Evolutionary conservation across 2,113 vertebrate species (phyloP).

Genomic region (Clarias gariepinus): DNA sequence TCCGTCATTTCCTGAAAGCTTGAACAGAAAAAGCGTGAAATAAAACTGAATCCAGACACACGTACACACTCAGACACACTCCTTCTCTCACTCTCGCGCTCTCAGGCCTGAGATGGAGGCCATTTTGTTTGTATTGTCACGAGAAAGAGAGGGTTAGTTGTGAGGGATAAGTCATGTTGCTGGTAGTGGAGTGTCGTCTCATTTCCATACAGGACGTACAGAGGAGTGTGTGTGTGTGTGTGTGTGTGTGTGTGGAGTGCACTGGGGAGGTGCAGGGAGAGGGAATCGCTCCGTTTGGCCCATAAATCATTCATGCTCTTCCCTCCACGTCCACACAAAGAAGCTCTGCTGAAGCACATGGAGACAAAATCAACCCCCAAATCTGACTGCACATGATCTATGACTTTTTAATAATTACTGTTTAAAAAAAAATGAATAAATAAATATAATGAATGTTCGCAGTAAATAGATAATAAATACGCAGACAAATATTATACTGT

Average conservation of each 20-base stretch:
- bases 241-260: slow-evolving; percentile 23
- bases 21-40: slow-evolving; percentile 1
- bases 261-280: slow-evolving; percentile 27
- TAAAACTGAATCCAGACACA: background rate
- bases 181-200: background rate
- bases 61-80: no score
- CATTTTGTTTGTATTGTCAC: slow-evolving; percentile 27
- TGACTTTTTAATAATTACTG: background rate
- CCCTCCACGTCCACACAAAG: slow-evolving; percentile 50
- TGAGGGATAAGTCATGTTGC: slow-evolving; percentile 6
- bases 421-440: background rate
- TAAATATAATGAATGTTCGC: background rate
- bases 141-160: background rate
- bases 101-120: slow-evolving; percentile 7
- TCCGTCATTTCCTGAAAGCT: background rate
- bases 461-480: background rate
- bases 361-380: slow-evolving; percentile 18
- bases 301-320: slow-evolving; percentile 56
- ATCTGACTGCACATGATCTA: background rate
- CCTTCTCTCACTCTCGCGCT: background rate
- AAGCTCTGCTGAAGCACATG: slow-evolving; percentile 29
- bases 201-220: slow-evolving; percentile 27
- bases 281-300: slow-evolving; percentile 43
- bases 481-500: background rate
- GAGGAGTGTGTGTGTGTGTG: background rate